Conservation (phyloP, 2,888 invertebrate species). For the Drosophila nigricruria region DNA sequence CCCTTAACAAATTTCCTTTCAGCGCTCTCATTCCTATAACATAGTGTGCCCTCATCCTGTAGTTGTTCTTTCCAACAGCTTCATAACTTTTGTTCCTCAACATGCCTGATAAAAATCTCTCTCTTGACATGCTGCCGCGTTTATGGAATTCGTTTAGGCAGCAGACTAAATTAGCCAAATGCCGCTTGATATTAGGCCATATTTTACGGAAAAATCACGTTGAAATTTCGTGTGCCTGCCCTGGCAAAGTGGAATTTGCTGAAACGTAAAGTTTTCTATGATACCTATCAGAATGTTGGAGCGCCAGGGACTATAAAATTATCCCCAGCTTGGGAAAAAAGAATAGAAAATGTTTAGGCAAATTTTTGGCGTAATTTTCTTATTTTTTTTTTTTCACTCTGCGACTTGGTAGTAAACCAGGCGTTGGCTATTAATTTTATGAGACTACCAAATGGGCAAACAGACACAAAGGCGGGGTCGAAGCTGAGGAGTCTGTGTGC, state of each 20-base stretch:
- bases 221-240: conserved; percentile 47
- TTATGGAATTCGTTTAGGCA: conserved; percentile 15
- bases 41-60: neutral
- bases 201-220: conserved; percentile 67
- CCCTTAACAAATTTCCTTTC: neutral
- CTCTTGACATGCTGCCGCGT: conserved; percentile 1
- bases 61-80: conserved; percentile 12
- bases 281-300: conserved; percentile 54
- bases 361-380: conserved; percentile 59
- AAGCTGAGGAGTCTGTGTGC: conserved; percentile 3
- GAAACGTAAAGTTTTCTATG: conserved; percentile 56
- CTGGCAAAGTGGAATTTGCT: conserved; percentile 48
- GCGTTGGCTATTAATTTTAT: conserved; percentile 81
- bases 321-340: conserved; percentile 36
- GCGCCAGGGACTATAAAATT: conserved; percentile 60
- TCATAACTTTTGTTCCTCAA: conserved; percentile 4
- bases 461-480: conserved; percentile 45
- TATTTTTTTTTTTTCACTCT: conserved; percentile 23
- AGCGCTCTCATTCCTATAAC: neutral
- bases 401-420: conserved; percentile 65
- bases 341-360: conserved; percentile 42
- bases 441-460: conserved; percentile 52
- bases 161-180: conserved; percentile 71
- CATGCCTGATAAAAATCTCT: conserved; percentile 30
- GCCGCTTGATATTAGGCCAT: conserved; percentile 51